Evolutionary conservation across 1,140 invertebrate genomes (phyloP).

Genomic region (Drosophila subpulchrella): DNA sequence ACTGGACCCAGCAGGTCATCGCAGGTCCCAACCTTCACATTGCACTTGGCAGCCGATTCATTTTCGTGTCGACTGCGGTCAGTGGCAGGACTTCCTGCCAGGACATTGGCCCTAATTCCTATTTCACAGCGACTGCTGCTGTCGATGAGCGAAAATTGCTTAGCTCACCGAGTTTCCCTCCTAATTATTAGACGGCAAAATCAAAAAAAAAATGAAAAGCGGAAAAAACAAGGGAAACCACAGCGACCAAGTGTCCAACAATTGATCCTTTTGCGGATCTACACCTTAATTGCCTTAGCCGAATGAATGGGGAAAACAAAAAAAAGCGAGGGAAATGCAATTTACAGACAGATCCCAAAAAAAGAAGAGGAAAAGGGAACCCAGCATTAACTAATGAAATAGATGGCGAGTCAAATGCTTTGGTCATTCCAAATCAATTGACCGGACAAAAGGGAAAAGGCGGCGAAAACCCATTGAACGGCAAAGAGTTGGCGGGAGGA

Average conservation of each 20-base stretch:
- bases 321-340: slow-evolving; percentile 17
- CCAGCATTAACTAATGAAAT: slow-evolving; percentile 59
- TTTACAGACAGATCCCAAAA: slow-evolving; percentile 34
- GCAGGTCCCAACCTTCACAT: slow-evolving; percentile 19
- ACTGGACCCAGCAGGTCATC: slow-evolving; percentile 50
- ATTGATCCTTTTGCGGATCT: slow-evolving; percentile 68
- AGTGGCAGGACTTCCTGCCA: slow-evolving; percentile 61
- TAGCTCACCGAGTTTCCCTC: slow-evolving; percentile 45
- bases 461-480: slow-evolving; percentile 38
- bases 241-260: slow-evolving; percentile 30
- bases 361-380: not conserved
- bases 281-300: slow-evolving; percentile 72
- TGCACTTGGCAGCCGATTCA: slow-evolving; percentile 76
- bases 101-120: slow-evolving; percentile 57
- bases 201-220: slow-evolving; percentile 46
- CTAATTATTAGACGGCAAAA: slow-evolving; percentile 46
- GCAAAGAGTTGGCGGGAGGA: slow-evolving; percentile 24
- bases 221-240: slow-evolving; percentile 51
- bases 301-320: slow-evolving; percentile 6
- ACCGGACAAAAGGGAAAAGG: slow-evolving; percentile 32
- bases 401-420: slow-evolving; percentile 65
- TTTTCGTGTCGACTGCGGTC: slow-evolving; percentile 72
- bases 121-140: slow-evolving; percentile 23
- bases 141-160: slow-evolving; percentile 69
- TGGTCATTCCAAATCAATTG: slow-evolving; percentile 70